These are phyloP conservation scores for Lasioglossum vierecki DNA, from an alignment of 2,888 invertebrate genomes.

Conservation along the genomic window DNA sequence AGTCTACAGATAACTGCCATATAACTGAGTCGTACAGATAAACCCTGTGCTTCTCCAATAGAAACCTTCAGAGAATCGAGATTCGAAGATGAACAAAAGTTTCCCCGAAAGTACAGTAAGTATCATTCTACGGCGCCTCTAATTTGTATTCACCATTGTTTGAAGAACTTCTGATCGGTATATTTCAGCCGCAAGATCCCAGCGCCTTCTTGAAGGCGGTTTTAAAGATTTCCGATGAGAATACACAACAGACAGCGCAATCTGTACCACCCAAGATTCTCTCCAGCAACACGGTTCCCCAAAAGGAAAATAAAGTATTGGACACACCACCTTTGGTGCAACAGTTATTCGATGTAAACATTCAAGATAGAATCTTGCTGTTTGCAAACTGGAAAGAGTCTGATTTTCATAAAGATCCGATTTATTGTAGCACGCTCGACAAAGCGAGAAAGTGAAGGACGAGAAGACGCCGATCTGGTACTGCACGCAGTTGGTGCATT, in stretches of 20 bases:
- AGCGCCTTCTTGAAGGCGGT: conserved; percentile 82
- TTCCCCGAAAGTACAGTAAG: conserved; percentile 47
- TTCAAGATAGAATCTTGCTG: background rate
- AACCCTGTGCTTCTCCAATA: background rate
- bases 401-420: background rate
- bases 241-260: conserved; percentile 64
- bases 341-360: conserved; percentile 81
- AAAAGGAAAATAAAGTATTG: conserved; percentile 63
- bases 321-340: conserved; percentile 81
- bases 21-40: background rate
- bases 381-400: background rate
- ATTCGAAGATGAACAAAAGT: conserved; percentile 15
- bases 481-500: conserved; percentile 82
- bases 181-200: conserved; percentile 78
- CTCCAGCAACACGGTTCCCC: conserved; percentile 12
- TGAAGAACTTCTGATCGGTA: background rate
- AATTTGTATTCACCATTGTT: background rate
- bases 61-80: conserved; percentile 11
- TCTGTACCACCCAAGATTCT: background rate
- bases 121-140: background rate
- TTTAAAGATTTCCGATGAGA: conserved; percentile 80
- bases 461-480: conserved; percentile 71
- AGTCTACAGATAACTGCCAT: background rate
- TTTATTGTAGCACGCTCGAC: conserved; percentile 77
- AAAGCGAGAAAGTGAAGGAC: conserved; percentile 70